Evolutionary conservation across 2,888 invertebrate genomes (phyloP), one percentile per base, ranked within the genome.

Genomic region (Cosmia pyralina): DNA sequence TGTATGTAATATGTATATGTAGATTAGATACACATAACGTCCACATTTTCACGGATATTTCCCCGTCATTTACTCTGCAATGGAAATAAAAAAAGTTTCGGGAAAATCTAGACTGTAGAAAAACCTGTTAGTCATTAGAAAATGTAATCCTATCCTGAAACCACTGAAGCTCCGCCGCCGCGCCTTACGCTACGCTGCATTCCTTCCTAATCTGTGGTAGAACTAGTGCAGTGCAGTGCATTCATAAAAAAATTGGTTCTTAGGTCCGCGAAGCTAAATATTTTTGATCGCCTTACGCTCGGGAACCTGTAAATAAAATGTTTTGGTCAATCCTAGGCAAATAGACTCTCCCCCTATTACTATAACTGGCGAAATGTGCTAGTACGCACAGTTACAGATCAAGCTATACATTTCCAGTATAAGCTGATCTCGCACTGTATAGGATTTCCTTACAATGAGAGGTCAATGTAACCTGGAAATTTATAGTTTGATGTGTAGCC

Each of bases 61-160:
- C 38, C 4, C 4, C 19, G 15, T 11, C 15, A 46, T 34, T 11
- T 46, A 13, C n/a, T 58, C n/a, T 41, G n/a, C 15, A 17, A 22
- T 34, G 17, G 19, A 6, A 6, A 19, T n/a, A 22, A 59, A n/a
- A 22, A 22, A 22, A 0, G 13, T 1, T 38, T 7, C 44, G 11
- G 1, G 2, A 15, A 34, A 57, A 38, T n/a, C 2, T 2, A 50
- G 19, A 6, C 22, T 34, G 28, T 17, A 53, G 13, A 48, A 34
- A 22, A 48, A 15, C 41, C 41, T 1, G 0, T n/a, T 38, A 13
- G 15, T 60, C 34, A 46, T n/a, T 15, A 22, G 17, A 19, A 55
- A 57, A 44, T 74, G 75, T 64, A 64, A 74, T 74, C 44, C 11
- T 38, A 64, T 63, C 34, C 50, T 63, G 74, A 75, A 75, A 53